Conservation (phyloP, 1,140 invertebrate genomes). For the Spodoptera litura region DNA sequence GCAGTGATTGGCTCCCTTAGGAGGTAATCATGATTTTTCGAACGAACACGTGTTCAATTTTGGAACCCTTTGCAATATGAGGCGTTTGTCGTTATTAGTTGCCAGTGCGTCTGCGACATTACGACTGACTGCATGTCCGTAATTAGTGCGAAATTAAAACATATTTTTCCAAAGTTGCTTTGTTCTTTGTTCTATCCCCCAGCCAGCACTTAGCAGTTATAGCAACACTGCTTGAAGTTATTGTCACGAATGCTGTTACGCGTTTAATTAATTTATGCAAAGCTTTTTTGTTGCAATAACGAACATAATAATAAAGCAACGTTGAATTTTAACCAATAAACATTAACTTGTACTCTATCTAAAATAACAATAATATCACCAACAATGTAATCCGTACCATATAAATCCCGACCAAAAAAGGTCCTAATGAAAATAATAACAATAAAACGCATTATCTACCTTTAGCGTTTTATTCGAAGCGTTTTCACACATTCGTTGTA, state of each 20-base stretch:
- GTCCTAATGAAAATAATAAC: slow-evolving; percentile 24
- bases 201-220: neutral
- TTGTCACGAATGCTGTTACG: slow-evolving; percentile 16
- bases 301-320: neutral
- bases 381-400: neutral
- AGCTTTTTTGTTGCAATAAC: neutral
- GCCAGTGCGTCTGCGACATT: slow-evolving; percentile 28
- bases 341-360: neutral
- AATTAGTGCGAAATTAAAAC: slow-evolving; percentile 48
- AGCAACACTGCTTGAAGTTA: slow-evolving; percentile 11
- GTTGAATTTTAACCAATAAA: neutral
- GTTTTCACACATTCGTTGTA: slow-evolving; percentile 31
- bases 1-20: slow-evolving; percentile 82
- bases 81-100: slow-evolving; percentile 71
- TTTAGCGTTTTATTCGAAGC: slow-evolving; percentile 44
- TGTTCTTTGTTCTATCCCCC: slow-evolving; percentile 27
- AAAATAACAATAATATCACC: neutral
- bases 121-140: slow-evolving; percentile 20
- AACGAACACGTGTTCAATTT: slow-evolving; percentile 83
- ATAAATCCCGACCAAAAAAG: slow-evolving; percentile 14
- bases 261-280: slow-evolving; percentile 23
- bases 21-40: slow-evolving; percentile 84
- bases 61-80: slow-evolving; percentile 77
- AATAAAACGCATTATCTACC: slow-evolving; percentile 33
- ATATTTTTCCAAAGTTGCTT: slow-evolving; percentile 30